Base-by-base conservation (phyloP, 2,113 vertebrate genomes). In the Cryptotis parvus region DNA sequence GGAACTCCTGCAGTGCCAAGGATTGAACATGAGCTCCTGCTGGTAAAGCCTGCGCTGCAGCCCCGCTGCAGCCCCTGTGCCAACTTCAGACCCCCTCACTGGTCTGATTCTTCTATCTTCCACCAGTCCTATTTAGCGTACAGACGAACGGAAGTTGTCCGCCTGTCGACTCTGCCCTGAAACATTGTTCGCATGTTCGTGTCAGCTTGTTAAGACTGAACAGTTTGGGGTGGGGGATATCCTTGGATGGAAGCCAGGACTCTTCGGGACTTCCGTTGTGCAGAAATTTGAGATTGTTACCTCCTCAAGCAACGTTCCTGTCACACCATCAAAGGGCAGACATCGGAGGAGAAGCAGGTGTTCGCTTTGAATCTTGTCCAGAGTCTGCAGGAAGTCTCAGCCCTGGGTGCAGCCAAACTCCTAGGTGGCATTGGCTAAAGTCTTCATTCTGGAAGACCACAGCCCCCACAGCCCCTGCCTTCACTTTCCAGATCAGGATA, bases 161-260 rank as follows among this genome's bases (percentile, higher is more conserved):
- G 78, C n/a, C 20, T 58, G 70, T 49, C 90, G 73, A 78, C 49
- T 39, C 14, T 55, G 35, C 29, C 27, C 65, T 72, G 93, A 88
- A 91, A 61, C 84, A 58, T 39, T 65, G 45, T 58, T 84, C 43
- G 29, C 55, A 52, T 89, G 93, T 94, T 85, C 58, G 69, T 69
- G 79, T 55, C 4, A 8, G 27, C 31, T 74, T 83, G 74, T 87
- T 70, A 84, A 87, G 75, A 78, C 84, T 94, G 89, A 74, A 16
- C n/a, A 1, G 20, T 37, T 37, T 20, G 61, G n/a, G 72, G 27
- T 49, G 31, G 84, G 49, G 26, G 45, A 10, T 87, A 90, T 93
- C 74, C 84, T 68, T 88, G 82, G 45, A 52, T 1, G 39, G 77
- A 87, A 83, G 76, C 72, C 37, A 80, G 63, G 14, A 70, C 7